Evolutionary conservation across 1,140 invertebrate genomes (phyloP).

Genomic region (Diploscapter pachys): DNA sequence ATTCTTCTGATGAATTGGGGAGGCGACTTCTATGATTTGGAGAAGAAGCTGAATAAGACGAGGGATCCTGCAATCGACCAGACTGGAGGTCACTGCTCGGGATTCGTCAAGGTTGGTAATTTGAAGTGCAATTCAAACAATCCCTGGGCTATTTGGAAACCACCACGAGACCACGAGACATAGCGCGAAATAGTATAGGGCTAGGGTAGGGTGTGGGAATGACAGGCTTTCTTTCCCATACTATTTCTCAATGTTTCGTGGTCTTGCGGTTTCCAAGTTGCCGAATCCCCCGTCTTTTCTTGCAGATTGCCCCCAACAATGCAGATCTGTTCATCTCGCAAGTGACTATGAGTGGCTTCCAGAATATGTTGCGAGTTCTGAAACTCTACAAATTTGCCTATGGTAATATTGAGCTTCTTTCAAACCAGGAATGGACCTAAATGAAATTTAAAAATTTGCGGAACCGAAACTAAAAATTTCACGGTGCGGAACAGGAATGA

Average conservation of each 20-base stretch:
- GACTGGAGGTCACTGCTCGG: conserved; percentile 65
- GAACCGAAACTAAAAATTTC: neutral
- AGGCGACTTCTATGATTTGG: conserved; percentile 74
- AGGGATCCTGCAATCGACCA: conserved; percentile 44
- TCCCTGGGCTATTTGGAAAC: no score
- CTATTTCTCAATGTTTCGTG: no score
- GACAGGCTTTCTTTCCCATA: no score
- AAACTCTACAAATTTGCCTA: conserved; percentile 83
- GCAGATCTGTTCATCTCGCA: conserved; percentile 68
- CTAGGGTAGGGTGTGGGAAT: no score
- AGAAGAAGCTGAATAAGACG: conserved; percentile 61
- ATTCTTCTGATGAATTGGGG: conserved; percentile 67
- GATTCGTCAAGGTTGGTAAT: conserved; percentile 66
- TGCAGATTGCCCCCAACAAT: conserved; percentile 64
- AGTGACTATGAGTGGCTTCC: conserved; percentile 73
- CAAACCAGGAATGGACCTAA: neutral
- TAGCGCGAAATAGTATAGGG: no score
- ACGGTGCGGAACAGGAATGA: neutral
- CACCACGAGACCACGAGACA: no score
- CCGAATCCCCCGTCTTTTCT: conserved; percentile 48
- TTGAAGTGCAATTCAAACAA: no score
- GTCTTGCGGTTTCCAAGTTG: no score
- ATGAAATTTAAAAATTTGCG: neutral
- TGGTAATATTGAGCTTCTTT: conserved; percentile 44
- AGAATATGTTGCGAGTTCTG: conserved; percentile 79